Evolutionary conservation across 2,113 vertebrate species (phyloP), one percentile per base, ranked within the genome.

Genomic region (Lagenorhynchus albirostris): DNA sequence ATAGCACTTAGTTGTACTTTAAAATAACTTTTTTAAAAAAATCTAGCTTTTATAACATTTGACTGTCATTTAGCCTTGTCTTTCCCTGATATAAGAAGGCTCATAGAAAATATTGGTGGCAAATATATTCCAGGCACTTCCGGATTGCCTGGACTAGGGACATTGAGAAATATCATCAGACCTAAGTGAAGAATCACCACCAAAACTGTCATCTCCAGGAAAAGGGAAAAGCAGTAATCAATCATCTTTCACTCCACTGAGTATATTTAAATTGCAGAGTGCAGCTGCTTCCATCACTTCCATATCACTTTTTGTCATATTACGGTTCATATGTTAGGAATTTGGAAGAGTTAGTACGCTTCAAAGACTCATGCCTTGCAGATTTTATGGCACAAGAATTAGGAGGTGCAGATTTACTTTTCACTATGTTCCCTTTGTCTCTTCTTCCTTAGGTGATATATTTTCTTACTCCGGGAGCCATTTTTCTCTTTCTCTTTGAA

Each of bases 401-500:
- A 55, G 68, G 50, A 53, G 17, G 36, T 60, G 0, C 17, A 29
- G 67, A 71, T 89, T 84, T 84, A 76, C 47, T 77, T 90, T 36
- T 80, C 53, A 62, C 29, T 86, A 1, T 29, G 29, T 71, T 88
- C 18, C 38, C 29, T 84, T 3, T 38, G 33, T 70, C 60, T 47
- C 65, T 94, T 83, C 29, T 89, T 68, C 68, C 13, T 38, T 73
- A 58, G 8, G 41, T 74, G 20, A 77, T 47, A 50, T 23, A 93
- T 62, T 41, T 67, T 47, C 12, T 41, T 84, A 31, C 6, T 68
- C 82, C 8, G 3, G 89, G n/a, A 94, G 13, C 18, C 13, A 44
- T 41, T 79, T 91, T 63, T 33, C 60, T 60, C 36, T 88, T 74
- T 95, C 23, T 68, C 63, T 91, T 88, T 92, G 76, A 92, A 92